These are phyloP conservation scores for Leptinotarsa undecemlineata DNA, from an alignment of 1,140 invertebrate genomes.

Conservation along the genomic window DNA sequence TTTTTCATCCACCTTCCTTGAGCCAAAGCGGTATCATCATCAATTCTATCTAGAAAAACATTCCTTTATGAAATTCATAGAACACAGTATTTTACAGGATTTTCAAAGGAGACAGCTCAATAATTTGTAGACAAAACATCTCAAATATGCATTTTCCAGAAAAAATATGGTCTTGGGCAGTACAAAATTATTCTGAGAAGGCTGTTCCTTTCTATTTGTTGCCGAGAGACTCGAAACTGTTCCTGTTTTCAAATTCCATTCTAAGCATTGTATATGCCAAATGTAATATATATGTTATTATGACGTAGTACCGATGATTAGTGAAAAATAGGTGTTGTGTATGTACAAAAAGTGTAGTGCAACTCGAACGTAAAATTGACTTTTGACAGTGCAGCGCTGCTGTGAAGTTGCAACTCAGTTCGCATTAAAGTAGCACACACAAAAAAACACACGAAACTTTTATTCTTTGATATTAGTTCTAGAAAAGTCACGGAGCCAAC, in stretches of 20 bases:
- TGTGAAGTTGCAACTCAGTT: slow-evolving; percentile 27
- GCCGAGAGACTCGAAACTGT: neutral
- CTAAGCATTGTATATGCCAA: slow-evolving; percentile 45
- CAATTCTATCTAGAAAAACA: no score
- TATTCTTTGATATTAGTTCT: slow-evolving; percentile 40
- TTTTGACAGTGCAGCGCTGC: slow-evolving; percentile 34
- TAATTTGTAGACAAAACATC: no score
- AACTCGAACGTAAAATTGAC: slow-evolving; percentile 42
- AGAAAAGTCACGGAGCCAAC: slow-evolving; percentile 47
- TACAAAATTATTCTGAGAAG: no score
- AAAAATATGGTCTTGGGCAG: no score
- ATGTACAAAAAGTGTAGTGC: slow-evolving; percentile 53
- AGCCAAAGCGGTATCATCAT: no score
- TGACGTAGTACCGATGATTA: slow-evolving; percentile 37
- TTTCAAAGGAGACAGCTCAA: no score
- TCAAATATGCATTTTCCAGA: no score
- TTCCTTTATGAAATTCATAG: no score
- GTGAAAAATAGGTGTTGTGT: slow-evolving; percentile 52
- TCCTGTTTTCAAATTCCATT: neutral
- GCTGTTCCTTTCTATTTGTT: neutral
- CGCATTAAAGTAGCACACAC: slow-evolving; percentile 39
- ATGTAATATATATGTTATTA: slow-evolving; percentile 54
- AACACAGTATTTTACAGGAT: no score
- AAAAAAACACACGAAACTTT: slow-evolving; percentile 33
- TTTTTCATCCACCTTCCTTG: no score